Conservation (phyloP, 2,888 invertebrate genomes). For the Pollenia angustigena region DNA sequence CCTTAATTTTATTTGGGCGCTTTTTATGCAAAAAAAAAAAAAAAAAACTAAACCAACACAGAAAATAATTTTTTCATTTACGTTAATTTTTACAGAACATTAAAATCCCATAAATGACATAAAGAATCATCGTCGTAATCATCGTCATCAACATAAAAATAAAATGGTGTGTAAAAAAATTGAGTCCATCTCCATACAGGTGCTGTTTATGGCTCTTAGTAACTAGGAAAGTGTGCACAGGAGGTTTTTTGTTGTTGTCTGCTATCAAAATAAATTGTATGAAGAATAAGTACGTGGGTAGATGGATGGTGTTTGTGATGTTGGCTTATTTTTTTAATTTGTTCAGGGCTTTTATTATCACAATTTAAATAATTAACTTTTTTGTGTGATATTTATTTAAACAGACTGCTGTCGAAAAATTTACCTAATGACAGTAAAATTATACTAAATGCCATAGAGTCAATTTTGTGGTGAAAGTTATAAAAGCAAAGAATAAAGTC, state of each 20-base stretch:
- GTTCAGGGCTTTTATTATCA: conserved; percentile 63
- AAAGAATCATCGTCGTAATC: conserved; percentile 45
- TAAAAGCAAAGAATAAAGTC: conserved; percentile 33
- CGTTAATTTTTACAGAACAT: conserved; percentile 63
- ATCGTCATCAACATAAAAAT: conserved; percentile 61
- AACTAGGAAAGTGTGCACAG: not conserved
- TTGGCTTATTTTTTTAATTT: conserved; percentile 53
- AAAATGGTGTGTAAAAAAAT: conserved; percentile 55
- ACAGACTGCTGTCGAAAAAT: conserved; percentile 39
- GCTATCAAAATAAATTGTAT: not conserved
- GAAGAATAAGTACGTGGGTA: not conserved
- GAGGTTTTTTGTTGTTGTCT: not conserved
- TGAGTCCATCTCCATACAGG: conserved; percentile 60
- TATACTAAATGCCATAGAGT: conserved; percentile 67
- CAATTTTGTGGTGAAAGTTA: conserved; percentile 69
- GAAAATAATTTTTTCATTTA: conserved; percentile 43
- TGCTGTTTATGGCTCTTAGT: conserved; percentile 41
- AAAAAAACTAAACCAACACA: conserved; percentile 11
- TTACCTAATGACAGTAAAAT: conserved; percentile 67
- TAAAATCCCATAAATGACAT: conserved; percentile 66
- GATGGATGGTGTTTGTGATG: not conserved
- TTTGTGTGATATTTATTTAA: conserved; percentile 46
- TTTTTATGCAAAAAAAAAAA: not conserved
- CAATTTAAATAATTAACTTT: conserved; percentile 72
- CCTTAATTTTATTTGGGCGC: conserved; percentile 17